phyloP scores from a whole-genome alignment of 2,888 invertebrate genomes.

The Darwinula stevensoni region DNA sequence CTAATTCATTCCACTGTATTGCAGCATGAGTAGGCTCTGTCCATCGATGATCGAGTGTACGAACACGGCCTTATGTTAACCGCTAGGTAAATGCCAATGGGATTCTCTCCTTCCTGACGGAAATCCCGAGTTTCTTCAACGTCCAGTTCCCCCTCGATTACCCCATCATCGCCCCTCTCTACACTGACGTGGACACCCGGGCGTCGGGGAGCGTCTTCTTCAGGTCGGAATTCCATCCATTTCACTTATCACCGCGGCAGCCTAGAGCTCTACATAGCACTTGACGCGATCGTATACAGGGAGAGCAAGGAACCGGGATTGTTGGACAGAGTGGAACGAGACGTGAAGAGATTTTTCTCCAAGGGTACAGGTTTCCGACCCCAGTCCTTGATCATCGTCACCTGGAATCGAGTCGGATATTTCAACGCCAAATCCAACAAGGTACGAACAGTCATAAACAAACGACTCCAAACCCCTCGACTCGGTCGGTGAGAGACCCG shows the following conservation, averaged over 20 bases:
- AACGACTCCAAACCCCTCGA: too few species aligned
- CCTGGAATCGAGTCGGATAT: slow-evolving; percentile 68
- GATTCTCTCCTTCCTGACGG: slow-evolving; percentile 57
- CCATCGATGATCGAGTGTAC: slow-evolving; percentile 5
- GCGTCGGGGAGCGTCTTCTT: slow-evolving; percentile 39
- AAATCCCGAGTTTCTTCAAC: slow-evolving; percentile 55
- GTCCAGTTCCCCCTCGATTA: slow-evolving; percentile 65
- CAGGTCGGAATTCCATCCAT: slow-evolving; percentile 15
- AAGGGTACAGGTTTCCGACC: slow-evolving; percentile 41
- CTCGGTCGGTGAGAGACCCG: too few species aligned
- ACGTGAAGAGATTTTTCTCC: slow-evolving; percentile 39
- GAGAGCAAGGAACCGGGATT: slow-evolving; percentile 17
- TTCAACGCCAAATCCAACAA: slow-evolving; percentile 32
- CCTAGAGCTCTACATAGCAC: background rate
- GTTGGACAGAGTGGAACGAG: slow-evolving; percentile 26
- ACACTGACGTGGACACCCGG: slow-evolving; percentile 63
- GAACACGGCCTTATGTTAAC: slow-evolving; percentile 9
- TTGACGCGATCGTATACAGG: too few species aligned
- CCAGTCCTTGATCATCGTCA: slow-evolving; percentile 46
- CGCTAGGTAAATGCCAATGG: slow-evolving; percentile 70
- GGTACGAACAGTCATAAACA: slow-evolving; percentile 14
- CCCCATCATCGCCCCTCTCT: slow-evolving; percentile 63
- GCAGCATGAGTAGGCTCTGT: too few species aligned
- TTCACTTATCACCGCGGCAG: background rate
- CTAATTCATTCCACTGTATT: too few species aligned